A percentile compares a stretch with the other conserved stretches of the same genome.
These are phyloP conservation scores for Oenanthe oenanthe DNA, from an alignment of 2,113 vertebrate genomes.

Conservation along the genomic window DNA sequence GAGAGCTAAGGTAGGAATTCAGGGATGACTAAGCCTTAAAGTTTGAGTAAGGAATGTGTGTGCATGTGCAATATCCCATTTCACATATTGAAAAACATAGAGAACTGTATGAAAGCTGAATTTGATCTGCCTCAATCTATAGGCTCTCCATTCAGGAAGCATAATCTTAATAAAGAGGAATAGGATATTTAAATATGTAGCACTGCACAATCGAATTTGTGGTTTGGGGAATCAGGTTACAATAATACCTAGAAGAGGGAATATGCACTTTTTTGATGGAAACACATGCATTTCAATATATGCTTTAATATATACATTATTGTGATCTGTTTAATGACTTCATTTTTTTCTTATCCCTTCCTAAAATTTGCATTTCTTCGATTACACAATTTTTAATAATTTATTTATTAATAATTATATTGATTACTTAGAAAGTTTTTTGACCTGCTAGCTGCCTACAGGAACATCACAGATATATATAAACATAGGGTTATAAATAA, in stretches of 20 bases:
- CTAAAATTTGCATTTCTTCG: neutral
- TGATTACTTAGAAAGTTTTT: neutral
- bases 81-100: neutral
- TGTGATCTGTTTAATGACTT: neutral
- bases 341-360: neutral
- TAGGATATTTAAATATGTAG: neutral
- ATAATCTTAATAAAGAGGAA: neutral
- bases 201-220: neutral
- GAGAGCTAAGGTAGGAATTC: neutral
- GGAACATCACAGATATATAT: neutral
- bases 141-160: neutral
- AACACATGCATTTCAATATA: neutral
- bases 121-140: neutral
- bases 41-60: neutral
- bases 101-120: neutral
- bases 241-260: neutral
- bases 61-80: neutral
- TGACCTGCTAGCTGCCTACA: neutral
- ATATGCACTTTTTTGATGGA: neutral
- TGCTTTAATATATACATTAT: neutral
- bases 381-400: neutral
- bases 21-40: neutral
- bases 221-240: neutral
- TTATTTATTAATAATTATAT: neutral
- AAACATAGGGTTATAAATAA: neutral